These are phyloP conservation scores for Alcedo quadribrachys DNA, from an alignment of 2,797 vertebrate species.

Conservation along the genomic window DNA sequence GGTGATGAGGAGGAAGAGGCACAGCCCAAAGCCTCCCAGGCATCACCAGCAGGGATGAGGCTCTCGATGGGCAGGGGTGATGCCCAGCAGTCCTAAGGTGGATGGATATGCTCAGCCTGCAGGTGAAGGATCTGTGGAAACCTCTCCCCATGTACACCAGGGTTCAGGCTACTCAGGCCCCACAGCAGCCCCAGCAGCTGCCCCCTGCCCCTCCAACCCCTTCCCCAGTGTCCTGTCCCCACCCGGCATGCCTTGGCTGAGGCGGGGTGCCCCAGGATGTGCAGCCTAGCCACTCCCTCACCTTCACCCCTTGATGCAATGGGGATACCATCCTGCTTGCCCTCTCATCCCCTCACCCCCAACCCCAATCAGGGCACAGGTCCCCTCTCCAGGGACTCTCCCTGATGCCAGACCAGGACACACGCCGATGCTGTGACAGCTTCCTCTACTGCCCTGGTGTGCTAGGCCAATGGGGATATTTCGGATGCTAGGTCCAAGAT, in stretches of 20 bases:
- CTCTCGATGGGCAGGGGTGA: accelerated
- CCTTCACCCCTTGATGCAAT: accelerated
- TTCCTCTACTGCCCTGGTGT: background rate
- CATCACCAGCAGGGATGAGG: background rate
- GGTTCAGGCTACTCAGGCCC: background rate
- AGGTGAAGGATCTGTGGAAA: background rate
- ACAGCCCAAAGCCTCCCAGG: accelerated
- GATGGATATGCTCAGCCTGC: background rate
- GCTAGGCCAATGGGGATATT: slow-evolving; percentile 27
- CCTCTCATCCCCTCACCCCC: background rate
- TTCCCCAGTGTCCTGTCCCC: background rate
- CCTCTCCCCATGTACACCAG: background rate
- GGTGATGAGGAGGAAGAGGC: background rate
- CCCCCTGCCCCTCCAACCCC: background rate
- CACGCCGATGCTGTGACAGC: background rate
- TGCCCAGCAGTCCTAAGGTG: background rate
- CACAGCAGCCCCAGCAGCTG: background rate
- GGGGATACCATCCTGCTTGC: background rate
- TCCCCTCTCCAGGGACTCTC: background rate
- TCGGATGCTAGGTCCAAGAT: background rate
- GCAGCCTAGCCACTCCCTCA: background rate
- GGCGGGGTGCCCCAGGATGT: accelerated
- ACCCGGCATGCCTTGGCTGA: background rate
- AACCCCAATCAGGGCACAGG: background rate
- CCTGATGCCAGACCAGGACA: background rate